Evolutionary conservation across 1,140 invertebrate species (phyloP), one percentile per base, ranked within the genome.

Genomic region (Cephus cinctus): DNA sequence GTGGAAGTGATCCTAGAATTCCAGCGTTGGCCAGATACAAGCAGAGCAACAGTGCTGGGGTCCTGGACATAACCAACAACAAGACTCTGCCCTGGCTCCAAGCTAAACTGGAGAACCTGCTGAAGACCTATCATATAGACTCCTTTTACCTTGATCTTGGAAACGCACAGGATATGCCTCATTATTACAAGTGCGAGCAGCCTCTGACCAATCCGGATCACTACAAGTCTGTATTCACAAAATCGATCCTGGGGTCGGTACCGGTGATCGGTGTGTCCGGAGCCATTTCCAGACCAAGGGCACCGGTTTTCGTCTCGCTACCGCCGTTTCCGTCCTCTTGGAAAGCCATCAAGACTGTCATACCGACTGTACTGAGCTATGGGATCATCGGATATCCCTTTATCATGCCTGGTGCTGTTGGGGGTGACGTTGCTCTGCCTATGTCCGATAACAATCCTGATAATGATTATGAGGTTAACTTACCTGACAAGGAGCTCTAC

Each of bases 91-190:
- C 86, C 0, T 97, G 94, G 94, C 78, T 94, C 14, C 67, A 86
- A 3, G 76, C 81, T 18, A 88, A 91, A 65, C 71, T 97, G 1
- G 80, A 86, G 52, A 71, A 76, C 1, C 72, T 96, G 0, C 81
- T 85, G 18, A 78, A 82, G 2, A 82, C 84, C 22, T 92, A 90
- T 51, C 81, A 88, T 20, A 88, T 98, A 5, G 88, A 94, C 61
- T 87, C 91, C 1, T 95, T 95, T 66, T 96, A 90, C 57, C 81
- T 97, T 34, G 94, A 97, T 63, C 78, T 94, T 18, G 94, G 94
- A 0, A 91, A 90, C 3, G 87, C 89, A 0, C 87, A 89, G 35
- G 90, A 92, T 58, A 83, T 96, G 75, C 94, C 94, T 0, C 83
- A 87, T 52, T 91, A 91, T 65, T 93, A 91, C 65, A 81, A 87